Base-by-base conservation (phyloP, 2,797 vertebrate species). In the Chaetophractus vellerosus region DNA sequence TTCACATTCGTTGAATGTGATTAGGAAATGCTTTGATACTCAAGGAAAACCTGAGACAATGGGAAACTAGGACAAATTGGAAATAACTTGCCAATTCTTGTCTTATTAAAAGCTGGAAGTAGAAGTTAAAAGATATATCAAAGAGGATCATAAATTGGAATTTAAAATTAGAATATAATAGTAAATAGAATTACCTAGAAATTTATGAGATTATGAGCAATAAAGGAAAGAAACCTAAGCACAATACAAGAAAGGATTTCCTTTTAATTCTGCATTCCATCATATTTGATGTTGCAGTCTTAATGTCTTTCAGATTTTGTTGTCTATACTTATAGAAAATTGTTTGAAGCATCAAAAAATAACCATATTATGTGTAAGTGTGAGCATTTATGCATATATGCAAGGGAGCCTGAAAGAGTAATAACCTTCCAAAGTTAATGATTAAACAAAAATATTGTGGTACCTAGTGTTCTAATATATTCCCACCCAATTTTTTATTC, bases 21-120 rank as follows among this genome's bases (percentile, higher is more conserved):
- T 94, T 74, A 91, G 69, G 88, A 96, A 94, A 91, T 96, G 28
- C 57, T 76, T n/a, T 90, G 31, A 41, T 78, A 90, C 16, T 91
- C 71, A 90, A 36, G 66, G 66, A 78, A 85, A 95, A 91, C 64
- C 26, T 45, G 59, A 5, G 28, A 76, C 75, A 93, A 63, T 59
- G 83, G 52, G 52, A 55, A 91, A 66, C 26, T 45, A 64, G 9
- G 24, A 76, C 69, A 93, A 63, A 66, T 87, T 81, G n/a, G 41
- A 94, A 93, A 72, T 93, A 15, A 16, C 28, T 90, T 91, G 72
- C 78, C 79, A 93, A 15, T 74, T 92, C 45, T 94, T 93, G 52
- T 89, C 26, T 94, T 80, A 76, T 41, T 88, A 90, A 88, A 21
- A 91, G 10, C 36, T 80, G 26, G 41, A 59, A 94, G 64, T 76